These are phyloP conservation scores for Cryptotermes secundus DNA, from an alignment of 1,140 invertebrate species.

Conservation along the genomic window DNA sequence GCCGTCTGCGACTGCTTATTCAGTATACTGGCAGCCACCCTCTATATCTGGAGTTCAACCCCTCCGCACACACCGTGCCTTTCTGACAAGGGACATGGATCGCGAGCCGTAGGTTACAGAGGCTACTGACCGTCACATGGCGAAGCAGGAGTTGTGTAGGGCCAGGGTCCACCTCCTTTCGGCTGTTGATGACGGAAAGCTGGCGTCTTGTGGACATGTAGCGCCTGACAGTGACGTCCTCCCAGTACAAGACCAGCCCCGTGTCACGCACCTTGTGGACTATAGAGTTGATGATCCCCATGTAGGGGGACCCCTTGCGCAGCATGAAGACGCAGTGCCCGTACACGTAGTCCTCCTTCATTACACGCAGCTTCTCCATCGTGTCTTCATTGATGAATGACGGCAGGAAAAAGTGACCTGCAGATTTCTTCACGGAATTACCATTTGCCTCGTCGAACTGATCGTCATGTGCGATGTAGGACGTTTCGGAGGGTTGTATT, in stretches of 20 bases:
- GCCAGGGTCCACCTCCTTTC: background rate
- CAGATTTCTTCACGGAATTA: background rate
- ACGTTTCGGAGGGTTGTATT: too few relatives aligned
- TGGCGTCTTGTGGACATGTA: background rate
- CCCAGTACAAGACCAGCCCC: background rate
- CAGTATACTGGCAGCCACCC: too few relatives aligned
- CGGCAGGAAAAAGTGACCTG: background rate
- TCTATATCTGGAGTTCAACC: too few relatives aligned
- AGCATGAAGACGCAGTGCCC: background rate
- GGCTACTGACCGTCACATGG: background rate
- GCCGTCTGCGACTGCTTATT: too few relatives aligned
- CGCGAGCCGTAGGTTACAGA: too few relatives aligned
- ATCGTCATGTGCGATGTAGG: too few relatives aligned
- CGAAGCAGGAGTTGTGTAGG: background rate
- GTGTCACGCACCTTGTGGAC: background rate
- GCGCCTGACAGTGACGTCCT: background rate
- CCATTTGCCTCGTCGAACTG: too few relatives aligned
- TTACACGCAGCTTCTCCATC: background rate
- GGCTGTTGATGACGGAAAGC: background rate
- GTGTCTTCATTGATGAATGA: background rate
- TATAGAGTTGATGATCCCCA: background rate
- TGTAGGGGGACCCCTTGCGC: background rate
- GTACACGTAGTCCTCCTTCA: conserved; percentile 8
- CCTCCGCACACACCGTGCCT: too few relatives aligned
- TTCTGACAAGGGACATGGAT: too few relatives aligned